A percentile compares a stretch with the other conserved stretches of the same genome.
These are phyloP conservation scores for Mechanitis mazaeus DNA, from an alignment of 2,888 invertebrate species.

Conservation along the genomic window DNA sequence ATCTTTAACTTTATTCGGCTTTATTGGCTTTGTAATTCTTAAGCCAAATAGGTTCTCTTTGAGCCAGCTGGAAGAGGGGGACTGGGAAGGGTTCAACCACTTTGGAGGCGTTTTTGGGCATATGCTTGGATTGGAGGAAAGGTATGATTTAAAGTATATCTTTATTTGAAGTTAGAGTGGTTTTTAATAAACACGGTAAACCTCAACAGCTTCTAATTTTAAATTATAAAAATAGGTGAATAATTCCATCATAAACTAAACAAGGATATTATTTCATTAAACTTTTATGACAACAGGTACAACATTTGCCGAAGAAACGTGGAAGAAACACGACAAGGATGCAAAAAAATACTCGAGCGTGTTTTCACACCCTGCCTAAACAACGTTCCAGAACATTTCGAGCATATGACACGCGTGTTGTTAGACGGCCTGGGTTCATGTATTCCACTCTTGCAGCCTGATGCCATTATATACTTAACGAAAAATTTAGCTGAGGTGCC, in stretches of 20 bases:
- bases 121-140: slow-evolving; percentile 85
- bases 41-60: slow-evolving; percentile 79
- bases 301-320: slow-evolving; percentile 79
- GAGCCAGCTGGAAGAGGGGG: slow-evolving; percentile 66
- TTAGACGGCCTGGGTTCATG: slow-evolving; percentile 79
- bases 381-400: slow-evolving; percentile 72
- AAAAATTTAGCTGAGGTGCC: slow-evolving; percentile 66
- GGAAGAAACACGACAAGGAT: slow-evolving; percentile 75
- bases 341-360: slow-evolving; percentile 69
- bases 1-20: slow-evolving; percentile 88
- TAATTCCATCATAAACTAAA: background rate
- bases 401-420: slow-evolving; percentile 76
- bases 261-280: background rate
- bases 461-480: slow-evolving; percentile 65
- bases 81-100: slow-evolving; percentile 83
- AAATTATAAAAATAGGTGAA: too few relatives aligned
- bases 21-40: slow-evolving; percentile 82
- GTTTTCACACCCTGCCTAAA: slow-evolving; percentile 75
- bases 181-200: background rate
- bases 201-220: too few relatives aligned
- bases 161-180: background rate
- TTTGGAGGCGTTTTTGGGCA: slow-evolving; percentile 87
- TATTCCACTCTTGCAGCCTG: slow-evolving; percentile 69
- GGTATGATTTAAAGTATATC: slow-evolving; percentile 47
- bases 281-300: slow-evolving; percentile 57